Percentiles rank a stretch among this genome's conserved stretches.
These are phyloP conservation scores for Pteromalus puparum DNA, from an alignment of 1,140 invertebrate genomes.

Conservation along the genomic window DNA sequence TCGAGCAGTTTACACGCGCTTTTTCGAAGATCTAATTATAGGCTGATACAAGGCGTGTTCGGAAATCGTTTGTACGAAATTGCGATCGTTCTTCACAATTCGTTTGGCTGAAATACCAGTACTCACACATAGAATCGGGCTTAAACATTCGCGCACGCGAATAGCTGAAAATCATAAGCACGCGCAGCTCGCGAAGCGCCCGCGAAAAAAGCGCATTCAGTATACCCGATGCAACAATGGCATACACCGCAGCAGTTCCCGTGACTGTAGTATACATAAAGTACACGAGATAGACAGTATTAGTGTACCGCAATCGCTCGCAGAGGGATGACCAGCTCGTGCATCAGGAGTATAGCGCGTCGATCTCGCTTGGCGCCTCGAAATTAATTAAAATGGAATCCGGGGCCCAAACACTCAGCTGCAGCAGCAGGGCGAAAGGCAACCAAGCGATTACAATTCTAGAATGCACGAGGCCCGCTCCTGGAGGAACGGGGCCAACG, in stretches of 20 bases:
- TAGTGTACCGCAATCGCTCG: not conserved
- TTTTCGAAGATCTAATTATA: too few species aligned
- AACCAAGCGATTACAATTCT: constrained; percentile 70
- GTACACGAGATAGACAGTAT: not conserved
- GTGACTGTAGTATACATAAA: not conserved
- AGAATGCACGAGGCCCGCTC: constrained; percentile 61
- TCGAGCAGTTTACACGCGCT: too few species aligned
- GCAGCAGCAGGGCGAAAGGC: constrained; percentile 51
- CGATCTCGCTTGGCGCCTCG: constrained; percentile 37
- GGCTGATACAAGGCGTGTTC: too few species aligned
- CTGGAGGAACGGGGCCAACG: constrained; percentile 13
- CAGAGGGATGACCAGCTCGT: not conserved
- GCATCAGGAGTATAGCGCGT: not conserved
- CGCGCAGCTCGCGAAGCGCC: too few species aligned
- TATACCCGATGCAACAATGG: too few species aligned
- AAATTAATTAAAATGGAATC: constrained; percentile 71
- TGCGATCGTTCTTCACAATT: too few species aligned
- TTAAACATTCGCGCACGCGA: too few species aligned
- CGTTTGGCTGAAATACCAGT: too few species aligned
- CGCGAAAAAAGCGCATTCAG: too few species aligned
- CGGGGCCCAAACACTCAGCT: constrained; percentile 53
- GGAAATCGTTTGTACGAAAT: too few species aligned
- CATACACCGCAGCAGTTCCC: not conserved
- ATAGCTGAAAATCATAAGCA: too few species aligned
- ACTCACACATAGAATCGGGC: too few species aligned